phyloP scores from a whole-genome alignment of 2,888 invertebrate genomes.

The Clanis bilineata region DNA sequence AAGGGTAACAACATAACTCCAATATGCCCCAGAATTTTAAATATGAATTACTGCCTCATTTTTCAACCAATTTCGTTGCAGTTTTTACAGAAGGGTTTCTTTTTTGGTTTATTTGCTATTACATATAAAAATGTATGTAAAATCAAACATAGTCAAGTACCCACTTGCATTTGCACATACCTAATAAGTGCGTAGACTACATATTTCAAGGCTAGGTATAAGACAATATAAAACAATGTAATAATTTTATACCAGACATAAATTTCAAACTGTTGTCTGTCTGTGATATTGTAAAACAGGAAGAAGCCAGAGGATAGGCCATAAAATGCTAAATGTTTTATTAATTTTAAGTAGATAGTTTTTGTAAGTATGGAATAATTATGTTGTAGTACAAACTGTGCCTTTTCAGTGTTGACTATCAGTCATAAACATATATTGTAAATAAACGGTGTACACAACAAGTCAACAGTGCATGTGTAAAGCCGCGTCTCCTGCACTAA shows the following conservation, averaged over 20 bases:
- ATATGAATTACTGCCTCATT: too few species aligned
- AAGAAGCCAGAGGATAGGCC: conserved; percentile 37
- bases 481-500: too few species aligned
- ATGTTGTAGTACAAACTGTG: conserved; percentile 20
- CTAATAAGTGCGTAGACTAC: neutral
- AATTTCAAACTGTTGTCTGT: conserved; percentile 27
- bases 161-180: neutral
- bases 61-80: too few species aligned
- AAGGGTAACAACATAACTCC: too few species aligned
- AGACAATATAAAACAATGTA: too few species aligned
- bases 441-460: neutral
- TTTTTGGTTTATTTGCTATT: too few species aligned
- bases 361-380: conserved; percentile 1
- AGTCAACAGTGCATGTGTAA: neutral
- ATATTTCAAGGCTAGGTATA: neutral
- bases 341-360: conserved; percentile 17
- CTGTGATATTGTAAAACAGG: conserved; percentile 47
- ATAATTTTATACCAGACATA: neutral
- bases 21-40: too few species aligned
- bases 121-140: too few species aligned
- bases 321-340: conserved; percentile 27
- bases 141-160: too few species aligned
- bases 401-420: conserved; percentile 1
- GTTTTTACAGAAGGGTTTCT: too few species aligned
- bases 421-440: neutral